Conservation (phyloP, 2,888 invertebrate genomes). For the Lottia scabra region DNA sequence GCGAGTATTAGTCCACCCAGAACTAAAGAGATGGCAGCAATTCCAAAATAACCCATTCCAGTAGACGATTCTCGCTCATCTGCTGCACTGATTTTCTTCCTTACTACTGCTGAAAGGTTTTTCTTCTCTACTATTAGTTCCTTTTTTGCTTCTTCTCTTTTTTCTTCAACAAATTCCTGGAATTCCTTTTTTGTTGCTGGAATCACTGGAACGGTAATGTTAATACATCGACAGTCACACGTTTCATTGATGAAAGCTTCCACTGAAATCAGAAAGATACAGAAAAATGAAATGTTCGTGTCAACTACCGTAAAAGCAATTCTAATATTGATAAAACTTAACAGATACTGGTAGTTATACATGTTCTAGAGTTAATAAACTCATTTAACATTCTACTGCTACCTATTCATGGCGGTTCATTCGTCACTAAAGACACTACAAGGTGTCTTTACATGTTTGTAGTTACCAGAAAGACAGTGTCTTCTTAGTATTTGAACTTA, state of each 20-base stretch:
- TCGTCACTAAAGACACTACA: too few relatives aligned
- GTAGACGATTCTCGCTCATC: slow-evolving; percentile 15
- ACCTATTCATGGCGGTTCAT: too few relatives aligned
- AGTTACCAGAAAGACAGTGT: too few relatives aligned
- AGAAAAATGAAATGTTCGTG: too few relatives aligned
- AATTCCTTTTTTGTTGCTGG: slow-evolving; percentile 8
- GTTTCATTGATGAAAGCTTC: background rate
- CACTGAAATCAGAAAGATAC: background rate
- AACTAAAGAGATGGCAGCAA: slow-evolving; percentile 10
- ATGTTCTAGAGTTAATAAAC: too few relatives aligned
- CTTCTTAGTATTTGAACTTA: too few relatives aligned
- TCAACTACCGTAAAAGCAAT: too few relatives aligned
- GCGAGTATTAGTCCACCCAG: slow-evolving; percentile 13
- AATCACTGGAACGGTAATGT: background rate
- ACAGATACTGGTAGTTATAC: too few relatives aligned
- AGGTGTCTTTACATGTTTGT: too few relatives aligned
- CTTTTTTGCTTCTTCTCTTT: slow-evolving; percentile 15
- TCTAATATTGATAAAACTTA: too few relatives aligned
- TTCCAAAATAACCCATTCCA: slow-evolving; percentile 11
- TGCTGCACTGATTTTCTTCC: slow-evolving; percentile 20
- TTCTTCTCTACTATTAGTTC: slow-evolving; percentile 18
- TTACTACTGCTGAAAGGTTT: slow-evolving; percentile 14
- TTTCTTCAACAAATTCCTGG: slow-evolving; percentile 12
- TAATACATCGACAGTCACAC: background rate
- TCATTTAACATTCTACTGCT: too few relatives aligned